A percentile compares a stretch with the other conserved stretches of the same genome.
Conservation (phyloP, 2,888 invertebrate genomes). For the Stratiomys singularior region DNA sequence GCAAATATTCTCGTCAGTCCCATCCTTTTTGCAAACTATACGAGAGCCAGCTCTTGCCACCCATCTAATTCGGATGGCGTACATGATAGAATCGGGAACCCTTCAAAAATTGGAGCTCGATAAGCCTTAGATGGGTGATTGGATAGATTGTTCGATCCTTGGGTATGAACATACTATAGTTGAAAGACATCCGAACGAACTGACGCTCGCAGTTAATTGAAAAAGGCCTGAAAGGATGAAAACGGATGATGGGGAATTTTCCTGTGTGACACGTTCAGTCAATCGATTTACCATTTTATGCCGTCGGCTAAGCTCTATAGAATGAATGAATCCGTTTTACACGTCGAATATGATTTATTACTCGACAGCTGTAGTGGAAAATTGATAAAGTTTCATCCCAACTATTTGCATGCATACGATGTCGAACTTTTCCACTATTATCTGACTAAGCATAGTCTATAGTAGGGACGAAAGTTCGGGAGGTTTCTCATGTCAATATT, state of each 20-base stretch:
- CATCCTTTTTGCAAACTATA: background rate
- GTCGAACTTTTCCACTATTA: background rate
- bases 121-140: conserved; percentile 5
- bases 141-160: conserved; percentile 9
- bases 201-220: conserved; percentile 29
- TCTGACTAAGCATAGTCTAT: background rate
- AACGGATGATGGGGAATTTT: conserved; percentile 26
- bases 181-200: conserved; percentile 1
- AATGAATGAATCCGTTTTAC: conserved; percentile 14
- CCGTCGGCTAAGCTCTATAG: background rate
- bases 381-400: conserved; percentile 34
- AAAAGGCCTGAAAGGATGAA: conserved; percentile 31
- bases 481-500: background rate
- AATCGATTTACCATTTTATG: conserved; percentile 38
- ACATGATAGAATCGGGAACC: background rate
- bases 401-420: background rate
- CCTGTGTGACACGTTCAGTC: conserved; percentile 36
- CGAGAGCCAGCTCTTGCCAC: background rate
- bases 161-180: background rate
- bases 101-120: background rate
- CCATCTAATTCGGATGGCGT: background rate
- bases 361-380: conserved; percentile 23
- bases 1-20: background rate
- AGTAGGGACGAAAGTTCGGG: background rate
- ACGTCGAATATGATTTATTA: conserved; percentile 36